Evolutionary conservation across 2,113 vertebrate genomes (phyloP), one percentile per base, ranked within the genome.

Genomic region (Cairina moschata): DNA sequence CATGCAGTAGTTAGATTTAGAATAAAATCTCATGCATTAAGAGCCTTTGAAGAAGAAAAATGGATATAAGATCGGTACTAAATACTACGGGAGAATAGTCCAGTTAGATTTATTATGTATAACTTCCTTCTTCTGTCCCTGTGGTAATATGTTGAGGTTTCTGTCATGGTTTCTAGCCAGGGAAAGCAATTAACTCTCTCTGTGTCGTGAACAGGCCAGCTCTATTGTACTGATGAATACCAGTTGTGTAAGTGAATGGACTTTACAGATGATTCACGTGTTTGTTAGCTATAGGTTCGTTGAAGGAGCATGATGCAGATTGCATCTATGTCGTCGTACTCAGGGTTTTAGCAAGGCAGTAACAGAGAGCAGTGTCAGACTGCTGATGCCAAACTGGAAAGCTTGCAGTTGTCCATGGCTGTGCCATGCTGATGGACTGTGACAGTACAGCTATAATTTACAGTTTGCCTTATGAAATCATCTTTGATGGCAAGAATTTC

Each of bases 11-110:
- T 58, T 78, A 60, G 77, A 65, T 82, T 44, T 71, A 80, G 44
- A 77, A 38, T 71, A 55, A 94, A 63, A 91, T 44, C 71, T 58
- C n/a, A 11, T 94, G 74, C 38, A 44, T 84, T 93, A 63, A 83
- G 83, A 94, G 54, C 38, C 67, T 42, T 65, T 84, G 92, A 92
- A 91, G 71, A 93, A 95, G 92, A 97, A 76, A 95, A 95, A 91
- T 62, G 67, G 32, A 8, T 46, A 50, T 69, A 72, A 76, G 85
- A 76, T 52, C 50, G 32, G 14, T 91, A n/a, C 66, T 93, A 81
- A 93, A 89, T 95, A 40, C 59, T 54, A 46, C 85, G 58, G 95
- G 88, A 83, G 83, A 54, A 46, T 67, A 90, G 75, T 90, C 81
- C 54, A 25, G 25, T 58, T 90, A 29, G 31, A 73, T 94, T 92